Evolutionary conservation across 1,140 invertebrate genomes (phyloP), one percentile per base, ranked within the genome.

Genomic region (Babylonia areolata): DNA sequence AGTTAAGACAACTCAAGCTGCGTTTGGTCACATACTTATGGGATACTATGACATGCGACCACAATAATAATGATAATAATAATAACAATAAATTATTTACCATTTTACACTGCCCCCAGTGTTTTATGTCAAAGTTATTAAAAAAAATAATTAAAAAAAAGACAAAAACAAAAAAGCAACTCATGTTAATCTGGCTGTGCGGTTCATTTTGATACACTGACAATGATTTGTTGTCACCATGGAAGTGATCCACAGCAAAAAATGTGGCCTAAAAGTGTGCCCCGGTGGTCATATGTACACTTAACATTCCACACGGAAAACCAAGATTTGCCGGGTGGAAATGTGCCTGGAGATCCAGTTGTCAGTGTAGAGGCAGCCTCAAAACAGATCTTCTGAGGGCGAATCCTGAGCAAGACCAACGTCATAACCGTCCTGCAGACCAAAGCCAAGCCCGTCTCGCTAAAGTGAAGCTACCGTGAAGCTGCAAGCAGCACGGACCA

Each of bases 321-420:
- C 71, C 71, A 73, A 35, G 71, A 73, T 73, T 73, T 69, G 31
- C n/a, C n/a, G n/a, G n/a, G 71, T 35, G 71, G 71, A 73, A 73
- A 73, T 73, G 71, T 73, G 71, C 11, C 31, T 1, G 6, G 35
- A 20, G 71, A 35, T 73, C 12, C 58, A 2, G 58, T 64, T 23
- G 58, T 64, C 58, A 64, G 58, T 64, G 71, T 35, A 73, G 71
- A 73, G 71, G 71, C 6, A 73, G 71, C 71, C 71, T 73, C 31
- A 73, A 73, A 11, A 73, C 71, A 73, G 71, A 35, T 37, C 31
- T 33, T 73, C 71, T 35, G 71, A 33, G 31, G 31, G 3, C 5
- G 31, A 73, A 73, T 73, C 31, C 31, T 73, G 71, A 35, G 71
- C 31, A 35, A 31, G 69, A 6, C 33, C 71, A 35, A n/a, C 58